A percentile compares a stretch with the other conserved stretches of the same genome.
Evolutionary conservation across 2,113 vertebrate genomes (phyloP).

Genomic region (Empidonax alnorum): DNA sequence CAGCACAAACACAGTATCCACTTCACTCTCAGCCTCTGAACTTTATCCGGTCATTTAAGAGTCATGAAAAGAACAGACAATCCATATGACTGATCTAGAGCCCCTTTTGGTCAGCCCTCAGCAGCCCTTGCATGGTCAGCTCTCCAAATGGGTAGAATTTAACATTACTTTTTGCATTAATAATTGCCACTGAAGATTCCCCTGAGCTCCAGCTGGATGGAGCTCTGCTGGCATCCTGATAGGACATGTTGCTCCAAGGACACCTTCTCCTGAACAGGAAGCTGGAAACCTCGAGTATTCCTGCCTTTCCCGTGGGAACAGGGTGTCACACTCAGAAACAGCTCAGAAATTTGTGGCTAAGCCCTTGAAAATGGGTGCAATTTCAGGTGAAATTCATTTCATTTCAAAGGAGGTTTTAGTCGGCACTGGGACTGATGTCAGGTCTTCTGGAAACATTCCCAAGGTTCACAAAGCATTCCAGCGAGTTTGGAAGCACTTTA

Average conservation of each 20-base stretch:
- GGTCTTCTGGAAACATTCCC: constrained; percentile 35
- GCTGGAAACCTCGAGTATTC: accelerated
- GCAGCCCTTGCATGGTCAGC: not conserved
- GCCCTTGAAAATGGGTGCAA: not conserved
- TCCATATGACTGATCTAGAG: not conserved
- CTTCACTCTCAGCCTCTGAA: accelerated
- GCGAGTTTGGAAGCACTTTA: constrained; percentile 28
- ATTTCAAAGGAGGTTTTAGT: constrained; percentile 1
- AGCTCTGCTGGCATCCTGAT: not conserved
- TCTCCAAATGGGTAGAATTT: not conserved
- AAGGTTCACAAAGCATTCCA: constrained; percentile 4
- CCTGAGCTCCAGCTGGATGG: not conserved
- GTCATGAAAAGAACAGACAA: not conserved
- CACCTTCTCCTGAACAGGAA: not conserved
- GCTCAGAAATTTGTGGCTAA: not conserved
- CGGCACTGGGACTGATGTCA: not conserved
- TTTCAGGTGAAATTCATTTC: not conserved
- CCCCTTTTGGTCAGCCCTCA: not conserved
- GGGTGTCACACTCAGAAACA: not conserved
- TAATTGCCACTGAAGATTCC: not conserved
- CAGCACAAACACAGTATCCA: not conserved
- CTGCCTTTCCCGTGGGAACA: not conserved
- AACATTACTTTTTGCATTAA: not conserved
- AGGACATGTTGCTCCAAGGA: accelerated
- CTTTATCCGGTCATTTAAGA: not conserved